phyloP scores from a whole-genome alignment of 53 echinoderm and acorn worm species.

The Holothuria leucospilota region DNA sequence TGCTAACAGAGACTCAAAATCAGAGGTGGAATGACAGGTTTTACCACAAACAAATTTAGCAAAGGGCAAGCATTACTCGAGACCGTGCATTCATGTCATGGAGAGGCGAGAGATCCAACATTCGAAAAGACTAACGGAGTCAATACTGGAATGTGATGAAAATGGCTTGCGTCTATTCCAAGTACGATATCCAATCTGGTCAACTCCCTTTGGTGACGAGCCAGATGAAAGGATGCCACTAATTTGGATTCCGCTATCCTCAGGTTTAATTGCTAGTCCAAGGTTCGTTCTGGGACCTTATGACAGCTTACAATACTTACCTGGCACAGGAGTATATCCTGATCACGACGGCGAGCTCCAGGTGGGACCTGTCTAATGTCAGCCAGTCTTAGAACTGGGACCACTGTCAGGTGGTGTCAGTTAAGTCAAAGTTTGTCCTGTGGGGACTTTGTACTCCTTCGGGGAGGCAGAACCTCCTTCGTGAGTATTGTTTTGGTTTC shows the following conservation, averaged over 20 bases:
- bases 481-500: no score
- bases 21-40: slow-evolving; percentile 75
- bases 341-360: no score
- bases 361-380: no score
- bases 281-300: background rate
- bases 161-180: background rate
- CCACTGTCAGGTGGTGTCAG: no score
- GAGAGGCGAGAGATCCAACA: slow-evolving; percentile 19
- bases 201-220: slow-evolving; percentile 19
- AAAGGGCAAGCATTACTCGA: slow-evolving; percentile 61
- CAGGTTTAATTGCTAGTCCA: background rate
- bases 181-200: background rate
- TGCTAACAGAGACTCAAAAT: slow-evolving; percentile 73
- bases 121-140: slow-evolving; percentile 42
- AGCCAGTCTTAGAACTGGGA: no score
- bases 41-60: slow-evolving; percentile 60
- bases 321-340: no score
- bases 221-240: background rate
- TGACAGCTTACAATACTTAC: background rate
- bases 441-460: no score
- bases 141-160: slow-evolving; percentile 7
- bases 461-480: no score
- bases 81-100: slow-evolving; percentile 67
- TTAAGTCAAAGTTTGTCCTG: no score
- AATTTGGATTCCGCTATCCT: slow-evolving; percentile 11